phyloP scores from a whole-genome alignment of 2,113 vertebrate species.

The Myanophis thanlyinensis region DNA sequence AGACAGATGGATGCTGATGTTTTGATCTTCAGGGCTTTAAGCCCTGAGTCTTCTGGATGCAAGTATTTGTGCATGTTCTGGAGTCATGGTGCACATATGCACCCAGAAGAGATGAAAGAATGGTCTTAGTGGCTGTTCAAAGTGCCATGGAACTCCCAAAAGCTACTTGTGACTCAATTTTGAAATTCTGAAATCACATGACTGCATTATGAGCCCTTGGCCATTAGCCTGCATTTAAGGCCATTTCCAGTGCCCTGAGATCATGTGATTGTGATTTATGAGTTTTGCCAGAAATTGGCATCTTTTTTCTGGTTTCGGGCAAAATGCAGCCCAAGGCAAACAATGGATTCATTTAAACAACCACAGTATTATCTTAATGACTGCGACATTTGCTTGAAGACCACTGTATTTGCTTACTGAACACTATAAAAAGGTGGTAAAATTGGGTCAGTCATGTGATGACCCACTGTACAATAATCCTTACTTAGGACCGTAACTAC shows the following conservation, averaged over 20 bases:
- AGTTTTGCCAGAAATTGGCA: not conserved
- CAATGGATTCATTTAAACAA: not conserved
- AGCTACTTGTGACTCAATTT: too few relatives aligned
- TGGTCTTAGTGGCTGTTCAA: too few relatives aligned
- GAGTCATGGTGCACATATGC: not conserved
- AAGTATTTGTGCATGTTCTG: not conserved
- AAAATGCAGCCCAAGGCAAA: not conserved
- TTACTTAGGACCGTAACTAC: not conserved
- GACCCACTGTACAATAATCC: not conserved
- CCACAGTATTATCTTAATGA: not conserved
- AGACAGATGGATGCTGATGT: not conserved
- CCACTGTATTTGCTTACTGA: not conserved
- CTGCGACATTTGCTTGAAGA: too few relatives aligned
- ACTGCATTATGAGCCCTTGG: not conserved
- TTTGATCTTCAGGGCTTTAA: not conserved
- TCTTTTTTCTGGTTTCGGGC: not conserved
- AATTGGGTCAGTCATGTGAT: not conserved
- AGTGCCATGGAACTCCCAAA: too few relatives aligned
- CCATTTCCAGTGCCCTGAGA: not conserved
- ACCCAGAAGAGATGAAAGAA: not conserved
- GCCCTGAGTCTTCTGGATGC: not conserved
- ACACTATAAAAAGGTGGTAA: not conserved
- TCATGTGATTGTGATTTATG: not conserved
- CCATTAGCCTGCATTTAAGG: not conserved
- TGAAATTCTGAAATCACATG: too few relatives aligned